A percentile compares a stretch with the other conserved stretches of the same genome.
These are phyloP conservation scores for Pantherophis guttatus DNA, from an alignment of 2,113 vertebrate species.

Conservation along the genomic window DNA sequence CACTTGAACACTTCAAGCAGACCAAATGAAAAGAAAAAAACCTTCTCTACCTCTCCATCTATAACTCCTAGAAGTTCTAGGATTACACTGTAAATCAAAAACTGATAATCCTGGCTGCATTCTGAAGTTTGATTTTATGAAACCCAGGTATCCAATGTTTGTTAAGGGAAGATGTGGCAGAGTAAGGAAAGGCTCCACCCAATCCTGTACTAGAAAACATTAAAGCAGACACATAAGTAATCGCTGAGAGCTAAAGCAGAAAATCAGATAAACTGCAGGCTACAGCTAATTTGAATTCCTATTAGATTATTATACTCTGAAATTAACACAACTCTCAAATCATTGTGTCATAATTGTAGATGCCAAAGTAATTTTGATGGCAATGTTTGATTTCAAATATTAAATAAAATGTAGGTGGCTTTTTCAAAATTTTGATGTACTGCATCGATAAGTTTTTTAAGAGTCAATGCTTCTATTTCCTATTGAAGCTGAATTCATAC, in stretches of 20 bases:
- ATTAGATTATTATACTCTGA: background rate
- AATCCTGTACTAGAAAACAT: background rate
- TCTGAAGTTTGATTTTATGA: background rate
- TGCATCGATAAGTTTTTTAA: background rate
- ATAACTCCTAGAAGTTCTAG: background rate
- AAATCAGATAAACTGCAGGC: background rate
- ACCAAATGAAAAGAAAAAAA: background rate
- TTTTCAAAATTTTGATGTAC: background rate
- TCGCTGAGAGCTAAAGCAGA: background rate
- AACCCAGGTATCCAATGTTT: background rate
- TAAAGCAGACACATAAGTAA: background rate
- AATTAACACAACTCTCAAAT: background rate
- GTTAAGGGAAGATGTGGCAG: background rate
- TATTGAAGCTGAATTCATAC: background rate
- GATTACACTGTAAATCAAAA: background rate
- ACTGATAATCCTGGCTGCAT: background rate
- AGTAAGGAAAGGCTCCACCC: background rate
- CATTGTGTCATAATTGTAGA: background rate
- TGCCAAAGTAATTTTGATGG: background rate
- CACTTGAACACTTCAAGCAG: background rate
- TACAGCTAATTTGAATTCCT: background rate
- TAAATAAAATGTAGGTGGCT: background rate
- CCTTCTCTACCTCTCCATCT: background rate
- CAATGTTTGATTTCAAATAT: background rate
- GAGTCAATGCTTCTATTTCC: background rate